Evolutionary conservation across 2,888 invertebrate genomes (phyloP).

Genomic region (Masnerella sp.): DNA sequence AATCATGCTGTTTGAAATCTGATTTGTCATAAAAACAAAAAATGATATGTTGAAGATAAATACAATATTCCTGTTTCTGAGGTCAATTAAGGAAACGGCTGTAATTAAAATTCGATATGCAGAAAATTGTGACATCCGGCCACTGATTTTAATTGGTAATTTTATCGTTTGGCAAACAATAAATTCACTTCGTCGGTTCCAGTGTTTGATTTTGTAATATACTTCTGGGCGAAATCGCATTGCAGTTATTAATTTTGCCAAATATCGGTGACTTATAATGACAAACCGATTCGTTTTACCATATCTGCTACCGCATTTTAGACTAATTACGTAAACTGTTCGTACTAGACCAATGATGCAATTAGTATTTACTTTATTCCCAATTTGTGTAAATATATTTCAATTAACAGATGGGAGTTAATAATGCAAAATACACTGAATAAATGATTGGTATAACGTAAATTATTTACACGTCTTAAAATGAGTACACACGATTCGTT

Average conservation of each 20-base stretch:
- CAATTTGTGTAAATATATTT: slow-evolving; percentile 40
- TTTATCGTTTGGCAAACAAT: too few relatives aligned
- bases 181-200: too few relatives aligned
- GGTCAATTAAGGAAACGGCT: not conserved
- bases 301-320: slow-evolving; percentile 10
- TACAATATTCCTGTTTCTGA: too few relatives aligned
- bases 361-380: slow-evolving; percentile 36
- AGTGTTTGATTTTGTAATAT: too few relatives aligned
- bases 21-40: too few relatives aligned
- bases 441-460: slow-evolving; percentile 19
- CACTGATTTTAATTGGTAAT: not conserved
- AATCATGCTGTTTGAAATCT: too few relatives aligned
- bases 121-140: not conserved
- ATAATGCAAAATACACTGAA: slow-evolving; percentile 24
- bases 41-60: too few relatives aligned
- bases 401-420: slow-evolving; percentile 26
- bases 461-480: slow-evolving; percentile 17
- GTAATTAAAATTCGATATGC: not conserved
- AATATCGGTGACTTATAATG: slow-evolving; percentile 17
- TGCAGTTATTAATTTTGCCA: not conserved
- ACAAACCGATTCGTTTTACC: slow-evolving; percentile 14
- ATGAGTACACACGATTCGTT: slow-evolving; percentile 6
- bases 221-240: too few relatives aligned
- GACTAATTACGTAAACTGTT: slow-evolving; percentile 16
- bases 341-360: slow-evolving; percentile 31